A percentile compares a stretch with the other conserved stretches of the same genome.
Conservation (phyloP, 2,888 invertebrate genomes). For the Deilephila porcellus region DNA sequence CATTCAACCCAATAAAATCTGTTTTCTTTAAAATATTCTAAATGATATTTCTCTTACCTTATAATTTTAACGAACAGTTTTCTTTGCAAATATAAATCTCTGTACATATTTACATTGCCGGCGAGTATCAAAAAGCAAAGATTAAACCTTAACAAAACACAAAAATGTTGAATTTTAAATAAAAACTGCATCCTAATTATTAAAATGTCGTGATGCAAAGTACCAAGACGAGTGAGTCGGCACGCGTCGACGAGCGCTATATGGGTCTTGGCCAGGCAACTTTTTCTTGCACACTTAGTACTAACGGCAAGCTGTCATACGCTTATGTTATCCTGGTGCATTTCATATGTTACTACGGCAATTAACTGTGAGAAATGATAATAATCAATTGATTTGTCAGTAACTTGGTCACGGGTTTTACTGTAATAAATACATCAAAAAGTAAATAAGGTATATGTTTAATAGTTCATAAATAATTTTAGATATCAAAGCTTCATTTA, state of each 20-base stretch:
- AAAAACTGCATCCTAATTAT: conserved; percentile 1
- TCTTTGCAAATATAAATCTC: too few species aligned
- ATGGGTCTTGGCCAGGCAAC: conserved; percentile 85
- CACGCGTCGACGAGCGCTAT: conserved; percentile 66
- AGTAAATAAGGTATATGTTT: too few species aligned
- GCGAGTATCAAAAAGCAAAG: background rate
- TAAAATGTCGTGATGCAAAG: conserved; percentile 47
- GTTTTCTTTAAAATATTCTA: too few species aligned
- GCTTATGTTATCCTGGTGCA: conserved; percentile 66
- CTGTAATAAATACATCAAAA: too few species aligned
- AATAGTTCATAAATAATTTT: background rate
- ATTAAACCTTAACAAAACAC: background rate
- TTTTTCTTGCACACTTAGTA: conserved; percentile 79
- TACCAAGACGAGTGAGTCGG: conserved; percentile 68
- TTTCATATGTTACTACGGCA: conserved; percentile 33
- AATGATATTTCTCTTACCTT: too few species aligned
- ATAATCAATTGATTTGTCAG: background rate
- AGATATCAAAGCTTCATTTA: too few species aligned
- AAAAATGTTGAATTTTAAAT: background rate
- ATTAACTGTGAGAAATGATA: conserved; percentile 8
- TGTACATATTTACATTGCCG: too few species aligned
- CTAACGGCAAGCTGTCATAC: conserved; percentile 73
- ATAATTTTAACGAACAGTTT: too few species aligned
- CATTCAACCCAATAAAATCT: background rate
- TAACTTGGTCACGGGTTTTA: background rate